Conservation (phyloP, 2,113 vertebrate species). For the Megaleporinus macrocephalus region DNA sequence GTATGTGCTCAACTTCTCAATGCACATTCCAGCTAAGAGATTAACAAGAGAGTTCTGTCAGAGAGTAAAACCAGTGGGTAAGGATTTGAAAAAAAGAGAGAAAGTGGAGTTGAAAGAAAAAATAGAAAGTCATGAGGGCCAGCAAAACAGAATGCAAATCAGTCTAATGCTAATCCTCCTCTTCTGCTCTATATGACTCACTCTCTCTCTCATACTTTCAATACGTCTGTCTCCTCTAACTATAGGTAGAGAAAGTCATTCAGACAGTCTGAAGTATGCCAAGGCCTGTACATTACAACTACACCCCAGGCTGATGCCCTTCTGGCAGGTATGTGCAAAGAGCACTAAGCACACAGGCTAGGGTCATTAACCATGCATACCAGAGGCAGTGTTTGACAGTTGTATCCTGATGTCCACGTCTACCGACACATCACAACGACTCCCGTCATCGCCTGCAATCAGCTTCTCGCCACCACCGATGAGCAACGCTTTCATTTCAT, state of each 20-base stretch:
- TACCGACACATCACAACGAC: neutral
- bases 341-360: neutral
- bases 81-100: neutral
- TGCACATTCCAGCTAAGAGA: constrained; percentile 44
- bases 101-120: neutral
- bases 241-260: neutral
- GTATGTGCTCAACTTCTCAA: constrained; percentile 40
- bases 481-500: neutral
- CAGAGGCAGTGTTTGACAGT: neutral
- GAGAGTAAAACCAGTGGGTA: neutral
- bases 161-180: neutral
- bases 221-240: neutral
- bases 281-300: neutral
- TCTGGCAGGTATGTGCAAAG: neutral
- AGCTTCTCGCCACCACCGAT: constrained; percentile 11
- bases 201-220: neutral
- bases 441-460: constrained; percentile 15
- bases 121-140: neutral
- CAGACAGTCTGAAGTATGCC: neutral
- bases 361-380: neutral
- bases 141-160: neutral
- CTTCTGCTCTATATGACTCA: neutral
- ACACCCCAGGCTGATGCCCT: neutral
- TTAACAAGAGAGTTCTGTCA: neutral
- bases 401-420: constrained; percentile 10